These are phyloP conservation scores for Xylota segnis DNA, from an alignment of 2,888 invertebrate species.

Conservation along the genomic window DNA sequence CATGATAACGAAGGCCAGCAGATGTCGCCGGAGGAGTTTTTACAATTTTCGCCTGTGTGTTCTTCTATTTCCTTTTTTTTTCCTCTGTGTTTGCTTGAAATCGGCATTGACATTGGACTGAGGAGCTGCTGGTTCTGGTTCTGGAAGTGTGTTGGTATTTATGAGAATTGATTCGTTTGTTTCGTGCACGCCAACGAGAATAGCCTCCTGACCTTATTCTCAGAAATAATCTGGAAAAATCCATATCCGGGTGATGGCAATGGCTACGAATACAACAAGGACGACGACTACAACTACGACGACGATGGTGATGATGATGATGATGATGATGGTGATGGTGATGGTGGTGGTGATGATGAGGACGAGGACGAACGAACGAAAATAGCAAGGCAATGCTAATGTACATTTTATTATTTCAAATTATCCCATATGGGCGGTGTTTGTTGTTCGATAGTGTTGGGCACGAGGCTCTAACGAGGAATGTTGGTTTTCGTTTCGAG, in stretches of 20 bases:
- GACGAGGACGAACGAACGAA: constrained; percentile 9
- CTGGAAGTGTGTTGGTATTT: constrained; percentile 26
- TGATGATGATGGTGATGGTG: not conserved
- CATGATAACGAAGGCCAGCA: constrained; percentile 65
- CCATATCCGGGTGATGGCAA: constrained; percentile 41
- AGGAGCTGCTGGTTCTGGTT: not conserved
- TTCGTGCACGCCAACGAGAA: constrained; percentile 14
- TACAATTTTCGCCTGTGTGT: constrained; percentile 17
- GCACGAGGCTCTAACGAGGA: not conserved
- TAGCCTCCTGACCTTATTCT: constrained; percentile 45
- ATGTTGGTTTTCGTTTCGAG: not conserved
- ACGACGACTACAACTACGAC: constrained; percentile 6
- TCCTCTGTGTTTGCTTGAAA: not conserved
- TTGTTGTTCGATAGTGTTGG: constrained; percentile 12
- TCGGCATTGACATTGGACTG: constrained; percentile 48
- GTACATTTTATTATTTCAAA: constrained; percentile 74
- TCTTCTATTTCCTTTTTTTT: constrained; percentile 13
- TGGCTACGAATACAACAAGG: constrained; percentile 7
- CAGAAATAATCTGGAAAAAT: constrained; percentile 44
- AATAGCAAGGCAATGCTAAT: constrained; percentile 65
- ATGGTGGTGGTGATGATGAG: too few species aligned
- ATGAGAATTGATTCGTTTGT: constrained; percentile 53
- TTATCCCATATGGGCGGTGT: constrained; percentile 57
- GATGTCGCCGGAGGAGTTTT: constrained; percentile 54
- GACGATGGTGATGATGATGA: constrained; percentile 26